A percentile compares a stretch with the other conserved stretches of the same genome.
These are phyloP conservation scores for Pasiphila rectangulata DNA, from an alignment of 2,888 invertebrate genomes.

Conservation along the genomic window DNA sequence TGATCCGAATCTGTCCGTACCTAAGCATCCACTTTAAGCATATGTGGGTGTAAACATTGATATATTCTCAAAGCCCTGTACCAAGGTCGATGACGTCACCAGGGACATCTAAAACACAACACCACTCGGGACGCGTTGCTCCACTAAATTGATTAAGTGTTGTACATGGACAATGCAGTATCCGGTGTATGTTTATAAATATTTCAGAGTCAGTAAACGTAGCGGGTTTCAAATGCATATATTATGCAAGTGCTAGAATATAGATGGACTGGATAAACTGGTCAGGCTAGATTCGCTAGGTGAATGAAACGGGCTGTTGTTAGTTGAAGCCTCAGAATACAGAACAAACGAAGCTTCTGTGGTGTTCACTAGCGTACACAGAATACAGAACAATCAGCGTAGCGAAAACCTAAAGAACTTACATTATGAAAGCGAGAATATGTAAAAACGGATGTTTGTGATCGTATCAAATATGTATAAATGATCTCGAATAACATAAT, in stretches of 20 bases:
- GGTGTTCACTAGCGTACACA: too few relatives aligned
- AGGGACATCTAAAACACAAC: conserved; percentile 40
- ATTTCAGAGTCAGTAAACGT: conserved; percentile 47
- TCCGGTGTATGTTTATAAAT: conserved; percentile 53
- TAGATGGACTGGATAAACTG: conserved; percentile 46
- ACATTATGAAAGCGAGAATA: too few relatives aligned
- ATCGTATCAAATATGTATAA: too few relatives aligned
- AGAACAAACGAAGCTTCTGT: too few relatives aligned
- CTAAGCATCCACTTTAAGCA: conserved; percentile 23
- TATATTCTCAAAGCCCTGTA: conserved; percentile 55
- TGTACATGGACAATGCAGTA: conserved; percentile 40
- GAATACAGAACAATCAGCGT: too few relatives aligned
- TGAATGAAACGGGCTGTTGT: conserved; percentile 29
- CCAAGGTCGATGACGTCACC: conserved; percentile 72
- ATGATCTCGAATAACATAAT: too few relatives aligned
- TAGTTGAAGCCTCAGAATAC: too few relatives aligned
- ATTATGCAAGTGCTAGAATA: conserved; percentile 41
- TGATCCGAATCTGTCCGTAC: conserved; percentile 4
- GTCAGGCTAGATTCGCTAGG: conserved; percentile 44
- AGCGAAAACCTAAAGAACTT: too few relatives aligned
- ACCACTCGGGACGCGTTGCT: conserved; percentile 51
- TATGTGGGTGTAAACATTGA: conserved; percentile 58
- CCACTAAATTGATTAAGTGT: conserved; percentile 65
- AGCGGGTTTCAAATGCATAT: conserved; percentile 51
- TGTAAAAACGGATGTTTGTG: too few relatives aligned